Conservation (phyloP, 2,797 vertebrate genomes). For the Coregonus suidteri region DNA sequence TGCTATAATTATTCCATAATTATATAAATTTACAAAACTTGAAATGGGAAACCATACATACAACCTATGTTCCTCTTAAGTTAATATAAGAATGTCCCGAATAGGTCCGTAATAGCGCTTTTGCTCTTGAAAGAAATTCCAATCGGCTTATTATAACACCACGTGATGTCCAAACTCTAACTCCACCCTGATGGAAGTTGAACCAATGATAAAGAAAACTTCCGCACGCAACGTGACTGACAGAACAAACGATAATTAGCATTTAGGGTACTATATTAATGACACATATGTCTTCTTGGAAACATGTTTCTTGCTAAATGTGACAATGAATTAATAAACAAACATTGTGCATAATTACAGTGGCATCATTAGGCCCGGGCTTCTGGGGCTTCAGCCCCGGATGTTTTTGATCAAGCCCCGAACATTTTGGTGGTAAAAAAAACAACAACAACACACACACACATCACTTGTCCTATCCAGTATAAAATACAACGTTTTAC, state of each 20-base stretch:
- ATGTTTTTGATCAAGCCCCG: no score
- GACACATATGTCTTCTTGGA: no score
- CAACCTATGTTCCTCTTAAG: not conserved
- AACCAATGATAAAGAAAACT: slow-evolving; percentile 39
- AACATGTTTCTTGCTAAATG: no score
- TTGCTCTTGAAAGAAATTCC: slow-evolving; percentile 24
- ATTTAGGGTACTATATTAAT: not conserved
- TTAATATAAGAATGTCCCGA: not conserved
- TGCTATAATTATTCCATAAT: not conserved
- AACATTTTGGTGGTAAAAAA: no score
- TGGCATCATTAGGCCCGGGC: no score
- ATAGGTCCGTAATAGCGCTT: not conserved
- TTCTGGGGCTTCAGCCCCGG: no score
- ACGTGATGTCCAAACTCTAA: slow-evolving; percentile 25
- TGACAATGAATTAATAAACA: no score
- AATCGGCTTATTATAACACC: slow-evolving; percentile 20
- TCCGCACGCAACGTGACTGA: slow-evolving; percentile 6
- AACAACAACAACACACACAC: no score
- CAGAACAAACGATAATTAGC: not conserved
- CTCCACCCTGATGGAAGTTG: slow-evolving; percentile 57
- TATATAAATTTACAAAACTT: not conserved
- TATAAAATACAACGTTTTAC: no score
- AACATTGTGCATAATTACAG: no score
- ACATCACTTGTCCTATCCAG: no score
- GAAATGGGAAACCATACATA: not conserved